phyloP scores from a whole-genome alignment of 2,113 vertebrate species.

The Pipra filicauda region DNA sequence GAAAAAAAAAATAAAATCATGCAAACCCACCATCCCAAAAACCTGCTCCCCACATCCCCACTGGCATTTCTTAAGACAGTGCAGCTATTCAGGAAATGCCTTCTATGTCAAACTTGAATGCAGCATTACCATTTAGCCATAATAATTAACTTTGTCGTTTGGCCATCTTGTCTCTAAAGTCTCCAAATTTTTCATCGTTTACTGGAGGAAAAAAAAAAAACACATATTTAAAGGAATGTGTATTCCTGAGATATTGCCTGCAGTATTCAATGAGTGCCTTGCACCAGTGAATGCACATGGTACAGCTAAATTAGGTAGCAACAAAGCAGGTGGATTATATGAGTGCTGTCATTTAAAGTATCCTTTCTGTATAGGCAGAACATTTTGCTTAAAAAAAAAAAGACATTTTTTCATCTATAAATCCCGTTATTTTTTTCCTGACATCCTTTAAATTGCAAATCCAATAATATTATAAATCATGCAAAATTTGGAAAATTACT shows the following conservation, averaged over 20 bases:
- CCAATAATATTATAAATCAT: not conserved
- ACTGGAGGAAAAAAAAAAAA: not conserved
- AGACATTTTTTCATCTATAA: not conserved
- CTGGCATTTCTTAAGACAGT: not conserved
- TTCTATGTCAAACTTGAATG: not conserved
- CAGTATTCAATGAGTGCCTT: not conserved
- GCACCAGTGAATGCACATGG: not conserved
- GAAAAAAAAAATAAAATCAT: too few species aligned
- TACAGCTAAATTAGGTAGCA: not conserved
- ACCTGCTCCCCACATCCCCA: fast-evolving
- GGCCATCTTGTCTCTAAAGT: not conserved
- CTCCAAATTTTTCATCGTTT: not conserved
- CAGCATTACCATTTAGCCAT: not conserved
- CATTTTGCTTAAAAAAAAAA: not conserved
- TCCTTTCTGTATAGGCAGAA: not conserved
- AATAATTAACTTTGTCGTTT: not conserved
- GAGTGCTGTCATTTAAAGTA: not conserved
- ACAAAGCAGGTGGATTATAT: not conserved
- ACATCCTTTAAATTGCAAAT: not conserved
- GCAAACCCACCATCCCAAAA: not conserved
- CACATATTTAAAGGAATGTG: not conserved
- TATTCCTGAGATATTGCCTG: not conserved
- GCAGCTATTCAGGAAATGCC: not conserved
- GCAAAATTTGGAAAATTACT: slow-evolving; percentile 15
- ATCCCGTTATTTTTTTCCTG: not conserved